Evolutionary conservation across 2,113 vertebrate species (phyloP).

Genomic region (Daphoenositta chrysoptera): DNA sequence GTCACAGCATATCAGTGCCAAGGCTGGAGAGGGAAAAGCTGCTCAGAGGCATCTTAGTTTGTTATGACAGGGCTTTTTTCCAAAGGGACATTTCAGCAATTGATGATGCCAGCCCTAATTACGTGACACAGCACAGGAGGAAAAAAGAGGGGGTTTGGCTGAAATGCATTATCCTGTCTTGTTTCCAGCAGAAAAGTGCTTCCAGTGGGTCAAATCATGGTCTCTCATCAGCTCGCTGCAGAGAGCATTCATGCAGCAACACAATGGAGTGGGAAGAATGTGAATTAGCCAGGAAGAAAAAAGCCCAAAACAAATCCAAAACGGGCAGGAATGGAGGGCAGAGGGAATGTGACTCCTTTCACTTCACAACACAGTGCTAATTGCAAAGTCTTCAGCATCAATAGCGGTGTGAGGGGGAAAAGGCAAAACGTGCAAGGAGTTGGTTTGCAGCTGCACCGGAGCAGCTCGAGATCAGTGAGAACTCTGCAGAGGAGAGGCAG

Average conservation of each 20-base stretch:
- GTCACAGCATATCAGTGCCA: not conserved
- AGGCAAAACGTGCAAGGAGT: not conserved
- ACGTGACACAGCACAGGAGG: not conserved
- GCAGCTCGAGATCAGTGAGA: not conserved
- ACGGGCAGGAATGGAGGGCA: not conserved
- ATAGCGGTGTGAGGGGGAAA: not conserved
- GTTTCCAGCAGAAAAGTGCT: constrained; percentile 32
- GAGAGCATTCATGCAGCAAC: constrained; percentile 60
- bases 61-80: not conserved
- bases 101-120: not conserved
- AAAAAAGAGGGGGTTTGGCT: constrained; percentile 1
- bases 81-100: not conserved
- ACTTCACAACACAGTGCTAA: not conserved
- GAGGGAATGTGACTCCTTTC: not conserved
- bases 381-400: not conserved
- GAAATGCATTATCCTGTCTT: constrained; percentile 9
- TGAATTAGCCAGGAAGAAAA: constrained; percentile 52
- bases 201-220: constrained; percentile 43
- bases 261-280: constrained; percentile 41
- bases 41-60: not conserved
- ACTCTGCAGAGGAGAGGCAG: not conserved
- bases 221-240: constrained; percentile 54
- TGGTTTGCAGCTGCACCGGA: not conserved
- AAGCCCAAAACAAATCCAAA: not conserved
- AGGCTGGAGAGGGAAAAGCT: not conserved